These are phyloP conservation scores for Arizona elegans DNA, from an alignment of 2,113 vertebrate species.

Conservation along the genomic window DNA sequence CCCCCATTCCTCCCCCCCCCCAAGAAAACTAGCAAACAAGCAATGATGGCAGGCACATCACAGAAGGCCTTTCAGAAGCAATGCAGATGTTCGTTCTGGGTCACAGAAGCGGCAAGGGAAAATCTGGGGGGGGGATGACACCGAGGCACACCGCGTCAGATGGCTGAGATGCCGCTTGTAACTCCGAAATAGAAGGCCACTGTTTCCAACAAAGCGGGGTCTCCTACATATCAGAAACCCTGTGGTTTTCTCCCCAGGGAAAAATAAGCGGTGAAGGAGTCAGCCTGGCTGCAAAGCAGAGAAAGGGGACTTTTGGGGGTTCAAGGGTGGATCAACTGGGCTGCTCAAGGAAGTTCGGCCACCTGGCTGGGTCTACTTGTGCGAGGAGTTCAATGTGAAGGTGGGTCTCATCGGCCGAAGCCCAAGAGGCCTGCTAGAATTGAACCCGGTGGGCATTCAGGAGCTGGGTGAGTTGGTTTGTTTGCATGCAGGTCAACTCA, in stretches of 20 bases:
- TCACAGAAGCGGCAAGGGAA: conserved; percentile 73
- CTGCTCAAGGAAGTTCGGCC: background rate
- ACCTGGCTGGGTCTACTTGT: background rate
- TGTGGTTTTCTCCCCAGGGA: background rate
- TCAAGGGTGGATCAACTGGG: background rate
- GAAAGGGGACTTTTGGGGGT: accelerated
- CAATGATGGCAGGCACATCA: conserved; percentile 56
- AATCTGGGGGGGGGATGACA: conserved; percentile 64
- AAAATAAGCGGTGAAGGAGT: background rate
- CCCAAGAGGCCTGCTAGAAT: accelerated
- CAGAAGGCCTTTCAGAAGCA: conserved; percentile 58
- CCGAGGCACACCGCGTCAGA: conserved; percentile 27
- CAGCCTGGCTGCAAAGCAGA: background rate
- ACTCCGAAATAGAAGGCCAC: conserved; percentile 28
- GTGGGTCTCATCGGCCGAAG: accelerated
- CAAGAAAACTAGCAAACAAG: conserved; percentile 45
- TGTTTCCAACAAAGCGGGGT: background rate
- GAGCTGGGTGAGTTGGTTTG: background rate
- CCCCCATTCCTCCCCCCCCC: background rate
- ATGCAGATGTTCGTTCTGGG: conserved; percentile 52
- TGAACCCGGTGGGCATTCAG: background rate
- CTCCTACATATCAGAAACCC: conserved; percentile 14
- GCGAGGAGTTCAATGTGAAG: accelerated
- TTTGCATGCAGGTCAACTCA: background rate
- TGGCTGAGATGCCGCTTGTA: conserved; percentile 23